phyloP scores from a whole-genome alignment of 2,113 vertebrate genomes.

The Apodemus speciosus region DNA sequence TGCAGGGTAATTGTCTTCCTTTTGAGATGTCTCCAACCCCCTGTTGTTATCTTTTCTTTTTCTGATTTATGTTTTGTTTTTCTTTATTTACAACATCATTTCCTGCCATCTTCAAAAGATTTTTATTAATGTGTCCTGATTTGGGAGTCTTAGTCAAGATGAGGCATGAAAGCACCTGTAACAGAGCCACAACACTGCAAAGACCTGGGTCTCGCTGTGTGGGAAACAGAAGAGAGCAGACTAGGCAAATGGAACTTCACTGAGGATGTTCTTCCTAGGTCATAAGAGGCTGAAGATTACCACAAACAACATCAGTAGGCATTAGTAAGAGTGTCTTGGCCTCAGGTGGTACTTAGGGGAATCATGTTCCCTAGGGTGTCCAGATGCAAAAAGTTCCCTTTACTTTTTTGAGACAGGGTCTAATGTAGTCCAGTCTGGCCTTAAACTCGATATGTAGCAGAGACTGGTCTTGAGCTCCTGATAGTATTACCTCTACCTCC shows the following conservation, averaged over 20 bases:
- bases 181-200: not conserved
- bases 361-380: not conserved
- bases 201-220: not conserved
- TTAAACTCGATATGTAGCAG: not conserved
- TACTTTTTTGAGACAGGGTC: not conserved
- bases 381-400: not conserved
- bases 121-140: slow-evolving; percentile 37
- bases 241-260: slow-evolving; percentile 24
- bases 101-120: not conserved
- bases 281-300: not conserved
- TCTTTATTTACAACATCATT: slow-evolving; percentile 34
- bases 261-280: not conserved
- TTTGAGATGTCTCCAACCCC: not conserved
- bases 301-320: not conserved
- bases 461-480: not conserved
- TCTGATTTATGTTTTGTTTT: not conserved
- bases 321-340: slow-evolving; percentile 1
- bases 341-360: slow-evolving; percentile 3
- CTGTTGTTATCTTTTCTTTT: not conserved
- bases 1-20: not conserved
- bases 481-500: not conserved
- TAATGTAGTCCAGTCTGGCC: not conserved
- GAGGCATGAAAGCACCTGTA: not conserved
- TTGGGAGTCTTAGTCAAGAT: slow-evolving; percentile 22
- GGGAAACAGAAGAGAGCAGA: not conserved